These are phyloP conservation scores for Papilio xuthus DNA, from an alignment of 1,140 invertebrate species.

Conservation along the genomic window DNA sequence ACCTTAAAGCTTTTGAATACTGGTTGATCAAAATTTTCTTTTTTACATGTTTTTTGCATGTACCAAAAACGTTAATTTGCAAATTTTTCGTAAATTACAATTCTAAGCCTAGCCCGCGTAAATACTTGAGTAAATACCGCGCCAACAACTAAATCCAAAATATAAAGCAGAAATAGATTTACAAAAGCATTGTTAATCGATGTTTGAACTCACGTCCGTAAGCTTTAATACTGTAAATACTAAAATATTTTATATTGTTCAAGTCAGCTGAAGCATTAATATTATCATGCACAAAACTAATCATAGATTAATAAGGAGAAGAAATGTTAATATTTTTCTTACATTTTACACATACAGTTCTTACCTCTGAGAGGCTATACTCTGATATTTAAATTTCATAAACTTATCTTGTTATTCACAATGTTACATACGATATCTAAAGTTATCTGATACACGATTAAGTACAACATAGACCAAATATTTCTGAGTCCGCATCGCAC, in stretches of 20 bases:
- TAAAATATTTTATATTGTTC: not conserved
- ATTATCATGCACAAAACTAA: not conserved
- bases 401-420: not conserved
- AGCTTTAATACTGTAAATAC: constrained; percentile 12
- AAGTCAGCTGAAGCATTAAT: not conserved
- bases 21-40: too few species aligned
- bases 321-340: not conserved
- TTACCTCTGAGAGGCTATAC: not conserved
- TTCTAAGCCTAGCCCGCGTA: too few species aligned
- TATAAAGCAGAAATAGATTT: not conserved
- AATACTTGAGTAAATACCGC: not conserved
- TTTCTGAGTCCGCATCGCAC: constrained; percentile 4
- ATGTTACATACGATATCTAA: not conserved
- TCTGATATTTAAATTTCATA: not conserved
- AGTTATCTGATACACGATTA: constrained; percentile 2
- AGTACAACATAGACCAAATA: constrained; percentile 10
- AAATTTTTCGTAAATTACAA: too few species aligned
- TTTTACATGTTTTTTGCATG: too few species aligned
- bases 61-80: too few species aligned
- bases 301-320: not conserved
- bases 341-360: not conserved
- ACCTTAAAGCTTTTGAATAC: too few species aligned
- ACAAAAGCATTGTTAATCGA: constrained; percentile 6
- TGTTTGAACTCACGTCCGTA: not conserved
- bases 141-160: not conserved